Conservation (phyloP, 1,140 invertebrate species). For the Elymnias hypermnestra region DNA sequence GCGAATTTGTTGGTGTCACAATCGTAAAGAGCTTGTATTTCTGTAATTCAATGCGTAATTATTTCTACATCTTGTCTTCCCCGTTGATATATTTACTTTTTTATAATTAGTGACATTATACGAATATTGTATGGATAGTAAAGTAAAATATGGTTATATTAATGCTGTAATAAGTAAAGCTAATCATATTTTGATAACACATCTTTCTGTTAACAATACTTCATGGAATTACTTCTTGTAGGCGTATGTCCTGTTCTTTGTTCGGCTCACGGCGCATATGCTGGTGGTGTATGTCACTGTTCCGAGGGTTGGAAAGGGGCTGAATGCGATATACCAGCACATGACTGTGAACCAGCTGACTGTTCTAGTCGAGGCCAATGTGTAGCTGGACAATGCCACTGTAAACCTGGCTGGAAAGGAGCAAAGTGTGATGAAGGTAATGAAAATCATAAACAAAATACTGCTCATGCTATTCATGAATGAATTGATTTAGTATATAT, state of each 20-base stretch:
- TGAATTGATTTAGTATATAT: not conserved
- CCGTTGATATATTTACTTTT: no score
- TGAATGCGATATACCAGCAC: constrained; percentile 94
- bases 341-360: constrained; percentile 94
- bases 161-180: no score
- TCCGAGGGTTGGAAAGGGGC: constrained; percentile 97
- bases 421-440: constrained; percentile 86
- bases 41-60: no score
- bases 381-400: constrained; percentile 91
- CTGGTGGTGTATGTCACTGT: constrained; percentile 96
- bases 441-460: not conserved
- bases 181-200: no score
- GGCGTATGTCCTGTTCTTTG: constrained; percentile 98
- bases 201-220: no score
- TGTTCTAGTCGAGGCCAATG: constrained; percentile 95
- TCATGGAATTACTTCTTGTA: no score
- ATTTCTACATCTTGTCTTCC: no score
- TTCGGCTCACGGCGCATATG: constrained; percentile 96
- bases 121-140: no score
- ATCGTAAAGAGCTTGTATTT: no score
- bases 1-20: no score
- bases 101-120: no score
- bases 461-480: not conserved
- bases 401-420: constrained; percentile 93
- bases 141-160: no score